phyloP scores from a whole-genome alignment of 2,888 invertebrate species.

The Uropetala carovei region DNA sequence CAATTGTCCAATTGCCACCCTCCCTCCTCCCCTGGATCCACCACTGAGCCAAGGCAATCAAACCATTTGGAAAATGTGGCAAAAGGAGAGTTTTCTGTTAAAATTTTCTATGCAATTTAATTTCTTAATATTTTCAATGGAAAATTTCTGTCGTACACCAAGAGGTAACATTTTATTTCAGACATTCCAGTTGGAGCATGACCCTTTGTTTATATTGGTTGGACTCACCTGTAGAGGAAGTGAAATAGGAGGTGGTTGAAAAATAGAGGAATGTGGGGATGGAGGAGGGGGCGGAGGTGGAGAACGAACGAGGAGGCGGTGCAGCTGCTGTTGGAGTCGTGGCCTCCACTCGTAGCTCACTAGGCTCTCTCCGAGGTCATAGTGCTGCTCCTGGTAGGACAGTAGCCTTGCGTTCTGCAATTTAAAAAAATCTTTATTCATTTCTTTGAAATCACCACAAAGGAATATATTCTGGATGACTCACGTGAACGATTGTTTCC shows the following conservation, averaged over 20 bases:
- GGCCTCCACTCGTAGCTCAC: conserved; percentile 67
- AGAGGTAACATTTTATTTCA: too few relatives aligned
- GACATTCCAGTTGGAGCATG: too few relatives aligned
- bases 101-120: too few relatives aligned
- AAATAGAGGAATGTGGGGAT: conserved; percentile 15
- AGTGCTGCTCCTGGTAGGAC: conserved; percentile 68
- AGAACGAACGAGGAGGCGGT: conserved; percentile 61
- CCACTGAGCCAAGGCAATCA: not conserved
- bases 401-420: conserved; percentile 63
- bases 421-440: not conserved
- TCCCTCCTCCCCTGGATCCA: too few relatives aligned
- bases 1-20: too few relatives aligned
- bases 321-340: conserved; percentile 68
- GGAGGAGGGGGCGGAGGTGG: conserved; percentile 13
- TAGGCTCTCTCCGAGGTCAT: conserved; percentile 67
- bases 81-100: too few relatives aligned
- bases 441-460: not conserved
- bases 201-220: too few relatives aligned
- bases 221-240: conserved; percentile 36
- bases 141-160: too few relatives aligned
- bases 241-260: conserved; percentile 19
- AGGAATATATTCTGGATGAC: not conserved
- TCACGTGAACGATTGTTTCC: conserved; percentile 68
- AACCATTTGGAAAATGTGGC: too few relatives aligned
- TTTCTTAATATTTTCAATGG: too few relatives aligned